Evolutionary conservation across 2,113 vertebrate genomes (phyloP).

Genomic region (Vulpes vulpes): DNA sequence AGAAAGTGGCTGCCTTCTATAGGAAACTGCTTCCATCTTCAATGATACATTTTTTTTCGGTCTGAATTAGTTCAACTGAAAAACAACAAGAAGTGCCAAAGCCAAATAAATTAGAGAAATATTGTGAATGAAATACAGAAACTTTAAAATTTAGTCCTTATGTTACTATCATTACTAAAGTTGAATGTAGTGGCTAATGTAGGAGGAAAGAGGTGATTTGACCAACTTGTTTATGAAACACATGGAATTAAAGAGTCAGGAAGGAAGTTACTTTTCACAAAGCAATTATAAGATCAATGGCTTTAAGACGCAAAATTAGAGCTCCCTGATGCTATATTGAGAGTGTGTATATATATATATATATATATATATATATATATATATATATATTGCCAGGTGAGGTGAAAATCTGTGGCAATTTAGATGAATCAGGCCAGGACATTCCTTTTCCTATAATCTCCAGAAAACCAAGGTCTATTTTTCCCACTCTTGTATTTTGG

Average conservation of each 20-base stretch:
- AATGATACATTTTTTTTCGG: not conserved
- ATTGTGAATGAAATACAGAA: slow-evolving; percentile 69
- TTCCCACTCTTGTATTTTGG: not conserved
- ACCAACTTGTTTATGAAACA: not conserved
- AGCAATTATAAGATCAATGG: not conserved
- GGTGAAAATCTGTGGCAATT: slow-evolving; percentile 6
- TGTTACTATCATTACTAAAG: not conserved
- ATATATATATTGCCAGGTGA: not conserved
- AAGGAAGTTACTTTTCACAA: not conserved
- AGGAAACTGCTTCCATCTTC: slow-evolving; percentile 68
- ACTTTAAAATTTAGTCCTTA: slow-evolving; percentile 8
- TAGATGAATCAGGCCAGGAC: not conserved
- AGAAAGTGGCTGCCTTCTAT: slow-evolving; percentile 66
- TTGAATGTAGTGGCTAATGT: not conserved
- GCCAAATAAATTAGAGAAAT: slow-evolving; percentile 64
- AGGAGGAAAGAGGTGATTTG: not conserved
- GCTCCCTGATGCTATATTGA: not conserved
- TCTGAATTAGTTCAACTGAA: slow-evolving; percentile 72
- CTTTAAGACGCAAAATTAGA: slow-evolving; percentile 21
- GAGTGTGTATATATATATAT: not conserved
- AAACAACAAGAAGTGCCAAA: slow-evolving; percentile 37
- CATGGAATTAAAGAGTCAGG: not conserved
- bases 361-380: not conserved
- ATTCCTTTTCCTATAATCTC: not conserved
- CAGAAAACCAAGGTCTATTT: not conserved